A percentile compares a stretch with the other conserved stretches of the same genome.
These are phyloP conservation scores for Montipora capitata DNA, from an alignment of 92 coral and sea anemone genomes.

Conservation along the genomic window DNA sequence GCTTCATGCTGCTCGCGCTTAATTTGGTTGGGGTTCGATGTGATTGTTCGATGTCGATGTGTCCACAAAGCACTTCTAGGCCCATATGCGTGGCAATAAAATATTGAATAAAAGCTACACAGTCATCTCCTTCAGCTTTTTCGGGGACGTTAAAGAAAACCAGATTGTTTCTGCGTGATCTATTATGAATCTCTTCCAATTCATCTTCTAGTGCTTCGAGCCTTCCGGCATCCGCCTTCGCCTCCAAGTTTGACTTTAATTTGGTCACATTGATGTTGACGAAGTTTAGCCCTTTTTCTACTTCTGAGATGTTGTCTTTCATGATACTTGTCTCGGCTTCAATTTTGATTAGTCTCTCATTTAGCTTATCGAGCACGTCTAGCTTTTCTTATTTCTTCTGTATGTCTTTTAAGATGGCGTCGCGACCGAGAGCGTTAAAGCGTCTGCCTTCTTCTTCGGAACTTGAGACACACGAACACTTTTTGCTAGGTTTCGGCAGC, in stretches of 20 bases:
- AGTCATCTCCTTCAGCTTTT: constrained; percentile 27
- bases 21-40: no score
- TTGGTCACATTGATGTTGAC: neutral
- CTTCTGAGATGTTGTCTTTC: neutral
- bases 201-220: constrained; percentile 8
- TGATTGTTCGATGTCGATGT: no score
- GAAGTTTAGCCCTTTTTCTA: constrained; percentile 5
- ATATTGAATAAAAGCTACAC: constrained; percentile 1
- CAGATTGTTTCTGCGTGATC: constrained; percentile 20
- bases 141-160: constrained; percentile 40
- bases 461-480: constrained; percentile 26
- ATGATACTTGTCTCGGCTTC: neutral
- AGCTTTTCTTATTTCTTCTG: constrained; percentile 22
- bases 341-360: constrained; percentile 12
- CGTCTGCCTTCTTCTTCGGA: neutral
- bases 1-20: no score
- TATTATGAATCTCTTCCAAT: constrained; percentile 15
- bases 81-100: neutral
- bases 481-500: constrained; percentile 12
- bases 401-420: no score
- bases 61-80: no score
- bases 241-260: neutral
- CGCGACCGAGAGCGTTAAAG: constrained; percentile 12
- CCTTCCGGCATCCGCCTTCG: neutral
- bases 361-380: constrained; percentile 9